Evolutionary conservation across 2,888 invertebrate species (phyloP), one percentile per base, ranked within the genome.

Genomic region (Unio delphinus): DNA sequence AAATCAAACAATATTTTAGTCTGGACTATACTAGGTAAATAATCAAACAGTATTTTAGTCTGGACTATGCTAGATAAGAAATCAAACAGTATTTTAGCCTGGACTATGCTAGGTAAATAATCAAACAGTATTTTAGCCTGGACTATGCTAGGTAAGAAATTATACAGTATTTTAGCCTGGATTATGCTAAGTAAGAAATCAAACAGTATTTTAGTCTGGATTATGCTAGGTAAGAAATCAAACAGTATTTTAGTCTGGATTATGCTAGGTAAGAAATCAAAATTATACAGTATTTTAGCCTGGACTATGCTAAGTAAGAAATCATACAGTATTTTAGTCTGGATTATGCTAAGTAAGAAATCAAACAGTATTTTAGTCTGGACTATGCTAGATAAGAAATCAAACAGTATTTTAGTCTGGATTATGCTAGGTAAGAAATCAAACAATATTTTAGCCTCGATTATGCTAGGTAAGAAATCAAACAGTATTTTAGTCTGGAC

Each of bases 241-340:
- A 84, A 85, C 65, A 88, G 87, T 72, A 87, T 89, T 58, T 68
- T 89, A 34, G 89, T 89, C 5, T 90, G 90, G 90, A 89, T 90
- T 8, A 84, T 90, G 84, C 77, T 90, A 69, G 89, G 90, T 89
- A 80, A 68, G 80, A 56, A 45, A 58, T 23, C 88, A 8, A 84
- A n/a, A n/a, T n/a, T n/a, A n/a, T n/a, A 85, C 65, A 88, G 87
- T 72, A 87, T 89, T 58, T 68, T 89, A 34, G 89, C 89, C 5
- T 90, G 90, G 90, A 89, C 90, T 8, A 84, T 90, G 84, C 77
- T 90, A 69, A 89, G 90, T 89, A 80, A 68, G 80, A 56, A 45
- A 58, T 23, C 88, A 8, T 83, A 85, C 65, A 88, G 87, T 72
- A 87, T 89, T 58, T 68, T 89, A 34, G 89, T 89, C 5, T 90